Evolutionary conservation across 2,888 invertebrate genomes (phyloP), one percentile per base, ranked within the genome.

Genomic region (Penaeus monodon): DNA sequence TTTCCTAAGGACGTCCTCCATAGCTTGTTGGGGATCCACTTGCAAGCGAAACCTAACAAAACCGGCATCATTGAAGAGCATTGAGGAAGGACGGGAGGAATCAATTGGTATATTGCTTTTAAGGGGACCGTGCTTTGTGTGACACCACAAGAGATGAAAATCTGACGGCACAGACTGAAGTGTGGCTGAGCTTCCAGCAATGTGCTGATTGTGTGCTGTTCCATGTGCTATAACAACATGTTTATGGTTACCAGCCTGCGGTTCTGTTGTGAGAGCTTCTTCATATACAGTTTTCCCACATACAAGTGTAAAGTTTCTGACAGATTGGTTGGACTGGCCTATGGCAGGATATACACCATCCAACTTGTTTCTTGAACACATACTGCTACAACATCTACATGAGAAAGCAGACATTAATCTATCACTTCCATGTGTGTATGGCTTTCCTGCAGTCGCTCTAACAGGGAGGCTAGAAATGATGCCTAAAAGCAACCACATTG

Each of bases 11-110:
- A 89, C 85, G 27, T 91, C 90, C 57, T 91, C 90, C 89, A 91
- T 90, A 17, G 90, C 90, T 81, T 91, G 92, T 86, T 92, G 92
- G 38, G 92, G 91, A 90, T 93, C 93, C 44, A 92, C 96, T 91
- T 96, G 93, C 27, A 96, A 95, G 89, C 96, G 94, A 93, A 97
- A 97, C 91, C 97, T 94, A 24, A 97, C 95, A 92, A 97, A 97
- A 10, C 97, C 97, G 91, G 97, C 96, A 92, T 97, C 97, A 89
- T 96, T 96, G n/a, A 97, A 96, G 90, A 97, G 93, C 96, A 97
- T 97, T 90, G 96, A 93, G 4, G 89, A 88, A 8, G 80, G 92
- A 91, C 95, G 91, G 88, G 89, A 84, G 4, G 89, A 73, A 20
- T 65, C 65, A 38, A 68, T 63, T 2, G 86, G 78, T 14, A 82